These are phyloP conservation scores for Xylota segnis DNA, from an alignment of 2,888 invertebrate species.

Conservation along the genomic window DNA sequence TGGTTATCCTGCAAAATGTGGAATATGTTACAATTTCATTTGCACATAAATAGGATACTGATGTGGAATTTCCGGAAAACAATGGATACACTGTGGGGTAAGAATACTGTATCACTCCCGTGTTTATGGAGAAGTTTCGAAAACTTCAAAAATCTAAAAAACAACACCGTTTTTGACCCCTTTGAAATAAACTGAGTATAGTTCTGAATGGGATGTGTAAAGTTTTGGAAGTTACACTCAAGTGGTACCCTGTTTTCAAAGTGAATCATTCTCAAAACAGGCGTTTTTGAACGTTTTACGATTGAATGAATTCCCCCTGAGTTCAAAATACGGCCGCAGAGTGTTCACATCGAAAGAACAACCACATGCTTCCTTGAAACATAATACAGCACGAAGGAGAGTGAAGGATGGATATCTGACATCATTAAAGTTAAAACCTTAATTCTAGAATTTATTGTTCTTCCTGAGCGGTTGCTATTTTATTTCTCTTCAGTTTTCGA, in stretches of 20 bases:
- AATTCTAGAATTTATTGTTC: constrained; percentile 58
- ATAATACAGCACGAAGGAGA: neutral
- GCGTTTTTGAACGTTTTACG: no score
- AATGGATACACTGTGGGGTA: neutral
- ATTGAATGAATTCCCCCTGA: neutral
- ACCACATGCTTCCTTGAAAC: neutral
- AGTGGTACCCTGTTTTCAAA: no score
- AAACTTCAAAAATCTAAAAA: no score
- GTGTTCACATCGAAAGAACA: neutral
- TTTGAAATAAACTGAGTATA: no score
- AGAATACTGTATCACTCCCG: neutral
- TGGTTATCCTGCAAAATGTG: neutral
- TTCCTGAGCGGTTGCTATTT: neutral
- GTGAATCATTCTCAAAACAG: no score
- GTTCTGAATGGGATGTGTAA: no score
- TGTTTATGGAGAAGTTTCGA: neutral
- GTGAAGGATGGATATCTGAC: constrained; percentile 8
- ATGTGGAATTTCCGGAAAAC: constrained; percentile 6
- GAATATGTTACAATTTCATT: constrained; percentile 43
- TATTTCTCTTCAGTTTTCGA: neutral
- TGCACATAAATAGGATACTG: constrained; percentile 40
- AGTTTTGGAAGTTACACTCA: no score
- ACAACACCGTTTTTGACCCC: no score
- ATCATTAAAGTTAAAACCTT: constrained; percentile 52
- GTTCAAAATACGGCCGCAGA: neutral